Conservation (phyloP, 2,888 invertebrate genomes). For the Sphaerophoria taeniata region DNA sequence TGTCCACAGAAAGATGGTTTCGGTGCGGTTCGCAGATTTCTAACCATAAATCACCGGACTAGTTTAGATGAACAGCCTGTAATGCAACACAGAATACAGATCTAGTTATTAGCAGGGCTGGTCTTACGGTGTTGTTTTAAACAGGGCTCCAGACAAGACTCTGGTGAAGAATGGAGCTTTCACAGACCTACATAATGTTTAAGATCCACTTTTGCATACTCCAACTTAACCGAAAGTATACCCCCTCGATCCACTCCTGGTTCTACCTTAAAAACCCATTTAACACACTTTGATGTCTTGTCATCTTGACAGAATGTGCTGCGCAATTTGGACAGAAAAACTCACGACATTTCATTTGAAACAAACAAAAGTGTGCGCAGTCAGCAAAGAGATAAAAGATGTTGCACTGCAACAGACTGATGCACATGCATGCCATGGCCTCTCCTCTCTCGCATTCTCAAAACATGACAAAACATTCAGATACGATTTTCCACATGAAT, state of each 20-base stretch:
- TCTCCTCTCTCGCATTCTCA: constrained; percentile 2
- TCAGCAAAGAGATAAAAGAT: constrained; percentile 62
- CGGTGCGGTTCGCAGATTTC: constrained; percentile 56
- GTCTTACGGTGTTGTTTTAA: not conserved
- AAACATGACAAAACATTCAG: constrained; percentile 67
- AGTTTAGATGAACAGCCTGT: constrained; percentile 61
- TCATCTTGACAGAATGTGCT: constrained; percentile 50
- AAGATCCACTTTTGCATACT: too few species aligned
- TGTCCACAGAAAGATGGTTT: constrained; percentile 8
- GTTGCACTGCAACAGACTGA: constrained; percentile 29
- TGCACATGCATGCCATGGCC: not conserved
- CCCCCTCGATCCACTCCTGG: not conserved
- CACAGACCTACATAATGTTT: too few species aligned
- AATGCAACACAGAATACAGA: constrained; percentile 34
- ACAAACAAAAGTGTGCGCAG: not conserved
- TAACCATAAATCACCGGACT: constrained; percentile 68
- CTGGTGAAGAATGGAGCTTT: too few species aligned
- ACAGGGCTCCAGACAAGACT: too few species aligned
- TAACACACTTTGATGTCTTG: constrained; percentile 32
- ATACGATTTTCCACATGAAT: constrained; percentile 69
- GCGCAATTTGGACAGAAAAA: constrained; percentile 36
- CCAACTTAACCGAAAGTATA: not conserved
- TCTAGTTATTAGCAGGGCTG: not conserved
- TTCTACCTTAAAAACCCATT: not conserved
- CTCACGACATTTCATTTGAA: constrained; percentile 25